Percentiles rank a stretch among this genome's conserved stretches.
These are phyloP conservation scores for Hydrozoanthus gracilis DNA, from an alignment of 92 coral and sea anemone genomes.

Conservation along the genomic window DNA sequence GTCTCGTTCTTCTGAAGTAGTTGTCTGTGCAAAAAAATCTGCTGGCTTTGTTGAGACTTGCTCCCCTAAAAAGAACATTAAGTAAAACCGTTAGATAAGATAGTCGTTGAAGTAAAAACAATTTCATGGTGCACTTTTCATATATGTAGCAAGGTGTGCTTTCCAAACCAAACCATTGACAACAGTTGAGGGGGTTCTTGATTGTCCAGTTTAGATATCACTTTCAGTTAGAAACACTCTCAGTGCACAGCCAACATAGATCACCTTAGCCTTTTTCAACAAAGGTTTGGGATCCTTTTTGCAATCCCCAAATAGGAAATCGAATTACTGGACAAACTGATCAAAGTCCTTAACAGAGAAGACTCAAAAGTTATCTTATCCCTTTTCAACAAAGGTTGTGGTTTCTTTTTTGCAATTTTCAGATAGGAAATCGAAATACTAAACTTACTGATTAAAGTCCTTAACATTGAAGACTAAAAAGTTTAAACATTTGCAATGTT, in stretches of 20 bases:
- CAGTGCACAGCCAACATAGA: neutral
- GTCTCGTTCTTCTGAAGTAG: constrained; percentile 70
- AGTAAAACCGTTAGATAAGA: neutral
- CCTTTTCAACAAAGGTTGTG: neutral
- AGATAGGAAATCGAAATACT: neutral
- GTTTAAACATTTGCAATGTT: neutral
- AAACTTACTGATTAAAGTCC: neutral
- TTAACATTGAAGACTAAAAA: neutral
- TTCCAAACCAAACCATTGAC: neutral
- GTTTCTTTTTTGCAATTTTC: neutral
- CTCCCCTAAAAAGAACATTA: neutral
- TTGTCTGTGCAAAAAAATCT: constrained; percentile 64
- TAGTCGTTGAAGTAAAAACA: neutral
- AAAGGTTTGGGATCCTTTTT: neutral
- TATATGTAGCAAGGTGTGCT: neutral
- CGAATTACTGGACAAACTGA: neutral
- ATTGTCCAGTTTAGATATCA: neutral
- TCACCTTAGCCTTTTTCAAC: neutral
- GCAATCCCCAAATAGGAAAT: neutral
- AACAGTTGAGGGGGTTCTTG: neutral
- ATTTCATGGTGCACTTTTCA: neutral
- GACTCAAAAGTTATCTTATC: neutral
- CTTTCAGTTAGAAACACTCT: neutral
- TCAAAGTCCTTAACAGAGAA: neutral
- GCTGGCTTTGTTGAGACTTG: neutral